Evolutionary conservation across 2,888 invertebrate species (phyloP), one percentile per base, ranked within the genome.

Genomic region (Drosophila bunnanda): DNA sequence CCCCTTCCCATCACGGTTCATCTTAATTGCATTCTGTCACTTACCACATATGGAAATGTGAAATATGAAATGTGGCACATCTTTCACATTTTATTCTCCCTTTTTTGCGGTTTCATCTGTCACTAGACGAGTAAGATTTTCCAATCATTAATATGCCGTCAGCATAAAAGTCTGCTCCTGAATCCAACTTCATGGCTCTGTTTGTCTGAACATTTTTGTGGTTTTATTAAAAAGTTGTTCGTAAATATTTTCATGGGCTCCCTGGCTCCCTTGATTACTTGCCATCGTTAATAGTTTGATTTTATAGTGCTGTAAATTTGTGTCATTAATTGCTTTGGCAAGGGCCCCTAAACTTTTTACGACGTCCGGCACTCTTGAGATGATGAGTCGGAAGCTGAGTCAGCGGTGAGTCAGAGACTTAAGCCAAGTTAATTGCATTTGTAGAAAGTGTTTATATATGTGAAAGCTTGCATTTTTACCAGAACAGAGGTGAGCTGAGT

Each of bases 291-390:
- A 68, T 65, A 64, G 57, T 65, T 70, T 54, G 48, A 65, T 70
- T 83, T 87, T 80, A 83, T 62, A 58, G 69, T 55, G 75, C 43
- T 57, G 48, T 82, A 68, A 80, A 77, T 50, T 61, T 56, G n/a
- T 13, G 15, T n/a, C 62, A 74, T 78, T 80, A 76, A 86, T 66
- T 77, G 61, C 65, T 69, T 44, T 64, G 12, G 43, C 22, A 39
- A 28, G 22, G 39, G 73, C 12, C 54, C 12, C 41, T 54, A 50
- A 69, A 57, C 5, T 39, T 39, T 62, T 67, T 55, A 66, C 54
- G 66, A 67, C 38, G 15, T 15, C 22, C 32, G 60, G 15, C 41
- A 59, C 41, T 41, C 30, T 62, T 15, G 13, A 15, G 41, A 20
- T 67, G 53, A 36, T 36, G 53, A 66, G 22, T 8, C 22, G 13